These are phyloP conservation scores for Epiblema foenella DNA, from an alignment of 2,888 invertebrate species.

Conservation along the genomic window DNA sequence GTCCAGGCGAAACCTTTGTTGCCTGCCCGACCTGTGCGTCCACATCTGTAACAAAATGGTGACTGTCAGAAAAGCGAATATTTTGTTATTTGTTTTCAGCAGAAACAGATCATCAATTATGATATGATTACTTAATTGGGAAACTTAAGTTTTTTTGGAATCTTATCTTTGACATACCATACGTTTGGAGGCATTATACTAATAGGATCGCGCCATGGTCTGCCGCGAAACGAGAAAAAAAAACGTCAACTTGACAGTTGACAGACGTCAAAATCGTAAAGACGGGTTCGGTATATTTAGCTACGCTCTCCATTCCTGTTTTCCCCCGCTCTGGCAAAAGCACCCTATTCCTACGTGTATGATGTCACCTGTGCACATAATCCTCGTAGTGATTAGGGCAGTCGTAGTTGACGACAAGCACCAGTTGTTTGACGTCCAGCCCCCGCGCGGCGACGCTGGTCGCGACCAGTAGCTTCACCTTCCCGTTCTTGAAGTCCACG, in stretches of 20 bases:
- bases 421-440: constrained; percentile 98
- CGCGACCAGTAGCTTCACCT: constrained; percentile 96
- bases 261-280: too few species aligned
- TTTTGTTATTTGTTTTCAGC: background rate
- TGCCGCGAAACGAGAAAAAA: too few species aligned
- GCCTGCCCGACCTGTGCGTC: constrained; percentile 95
- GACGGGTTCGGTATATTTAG: too few species aligned
- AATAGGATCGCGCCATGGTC: too few species aligned
- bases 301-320: too few species aligned
- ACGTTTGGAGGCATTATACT: too few species aligned
- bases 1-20: constrained; percentile 99
- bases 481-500: constrained; percentile 97
- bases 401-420: constrained; percentile 99
- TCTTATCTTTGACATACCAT: too few species aligned
- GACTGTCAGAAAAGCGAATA: background rate
- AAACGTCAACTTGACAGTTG: too few species aligned
- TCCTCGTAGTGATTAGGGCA: constrained; percentile 99
- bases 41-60: constrained; percentile 87
- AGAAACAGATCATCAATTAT: background rate
- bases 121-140: background rate
- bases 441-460: constrained; percentile 99
- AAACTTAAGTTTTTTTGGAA: too few species aligned
- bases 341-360: too few species aligned
- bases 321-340: too few species aligned
- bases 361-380: constrained; percentile 93